Conservation (phyloP, 2,797 vertebrate species). For the Peromyscus nudipes region DNA sequence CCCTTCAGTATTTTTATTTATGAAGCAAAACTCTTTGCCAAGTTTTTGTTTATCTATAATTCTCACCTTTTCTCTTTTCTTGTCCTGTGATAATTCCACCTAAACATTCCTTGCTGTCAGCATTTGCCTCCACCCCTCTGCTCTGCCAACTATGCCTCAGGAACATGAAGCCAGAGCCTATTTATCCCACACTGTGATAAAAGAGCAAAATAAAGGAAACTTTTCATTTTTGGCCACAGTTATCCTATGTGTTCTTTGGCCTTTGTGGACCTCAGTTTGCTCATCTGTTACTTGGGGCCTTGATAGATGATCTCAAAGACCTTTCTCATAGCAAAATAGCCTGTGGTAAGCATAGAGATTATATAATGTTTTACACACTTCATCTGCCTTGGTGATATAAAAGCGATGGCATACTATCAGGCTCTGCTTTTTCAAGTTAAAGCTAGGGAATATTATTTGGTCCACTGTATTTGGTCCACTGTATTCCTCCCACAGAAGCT, state of each 20-base stretch:
- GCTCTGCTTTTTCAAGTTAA: slow-evolving; percentile 12
- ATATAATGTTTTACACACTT: not conserved
- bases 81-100: slow-evolving; percentile 54
- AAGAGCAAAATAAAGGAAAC: not conserved
- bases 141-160: slow-evolving; percentile 13
- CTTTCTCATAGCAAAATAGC: not conserved
- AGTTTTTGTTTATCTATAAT: slow-evolving; percentile 71
- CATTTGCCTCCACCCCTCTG: not conserved
- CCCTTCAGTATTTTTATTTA: slow-evolving; percentile 66
- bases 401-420: not conserved
- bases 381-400: slow-evolving; percentile 1
- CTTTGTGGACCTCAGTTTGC: slow-evolving; percentile 46
- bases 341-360: not conserved
- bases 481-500: not conserved
- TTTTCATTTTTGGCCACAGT: not conserved
- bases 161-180: not conserved
- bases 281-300: not conserved
- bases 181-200: slow-evolving; percentile 2
- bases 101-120: slow-evolving; percentile 54
- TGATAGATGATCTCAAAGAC: not conserved
- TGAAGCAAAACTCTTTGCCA: slow-evolving; percentile 62
- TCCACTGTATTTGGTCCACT: not conserved
- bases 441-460: not conserved
- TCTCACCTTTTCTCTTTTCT: slow-evolving; percentile 41
- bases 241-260: not conserved